These are phyloP conservation scores for Mellilla xanthometata DNA, from an alignment of 2,888 invertebrate genomes.

Conservation along the genomic window DNA sequence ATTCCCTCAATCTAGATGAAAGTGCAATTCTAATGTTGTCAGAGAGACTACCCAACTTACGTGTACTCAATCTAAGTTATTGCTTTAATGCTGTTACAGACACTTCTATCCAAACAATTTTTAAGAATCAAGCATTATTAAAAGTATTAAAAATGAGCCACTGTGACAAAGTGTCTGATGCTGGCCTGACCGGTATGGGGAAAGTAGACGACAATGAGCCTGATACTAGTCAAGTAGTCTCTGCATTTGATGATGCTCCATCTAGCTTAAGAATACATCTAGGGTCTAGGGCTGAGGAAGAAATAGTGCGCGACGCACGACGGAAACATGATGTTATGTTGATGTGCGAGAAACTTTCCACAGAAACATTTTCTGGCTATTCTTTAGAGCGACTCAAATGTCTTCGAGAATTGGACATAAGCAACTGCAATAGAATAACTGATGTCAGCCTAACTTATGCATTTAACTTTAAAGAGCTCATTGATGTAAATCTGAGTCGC, in stretches of 20 bases:
- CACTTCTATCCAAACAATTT: constrained; percentile 85
- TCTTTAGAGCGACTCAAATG: constrained; percentile 80
- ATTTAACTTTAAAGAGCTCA: constrained; percentile 85
- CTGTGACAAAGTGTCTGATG: constrained; percentile 87
- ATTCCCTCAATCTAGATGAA: constrained; percentile 84
- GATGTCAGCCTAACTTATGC: constrained; percentile 88
- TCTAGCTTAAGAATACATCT: constrained; percentile 76
- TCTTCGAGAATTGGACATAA: constrained; percentile 84
- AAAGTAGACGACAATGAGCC: constrained; percentile 51
- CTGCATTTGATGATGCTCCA: constrained; percentile 52
- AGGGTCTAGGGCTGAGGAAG: constrained; percentile 86
- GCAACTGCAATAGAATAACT: constrained; percentile 87
- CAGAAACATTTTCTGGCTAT: constrained; percentile 68
- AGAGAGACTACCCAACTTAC: constrained; percentile 80
- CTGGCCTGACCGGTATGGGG: constrained; percentile 87
- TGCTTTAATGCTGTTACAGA: constrained; percentile 89
- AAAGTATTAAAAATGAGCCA: constrained; percentile 84
- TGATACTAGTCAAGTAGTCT: constrained; percentile 48
- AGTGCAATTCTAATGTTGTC: constrained; percentile 83
- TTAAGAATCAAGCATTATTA: constrained; percentile 83
- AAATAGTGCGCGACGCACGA: constrained; percentile 85
- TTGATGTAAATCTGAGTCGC: constrained; percentile 84
- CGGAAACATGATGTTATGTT: constrained; percentile 84
- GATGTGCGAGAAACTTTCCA: constrained; percentile 81
- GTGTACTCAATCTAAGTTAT: constrained; percentile 84